Conservation (phyloP, 2,113 vertebrate species). For the Eublepharis macularius region DNA sequence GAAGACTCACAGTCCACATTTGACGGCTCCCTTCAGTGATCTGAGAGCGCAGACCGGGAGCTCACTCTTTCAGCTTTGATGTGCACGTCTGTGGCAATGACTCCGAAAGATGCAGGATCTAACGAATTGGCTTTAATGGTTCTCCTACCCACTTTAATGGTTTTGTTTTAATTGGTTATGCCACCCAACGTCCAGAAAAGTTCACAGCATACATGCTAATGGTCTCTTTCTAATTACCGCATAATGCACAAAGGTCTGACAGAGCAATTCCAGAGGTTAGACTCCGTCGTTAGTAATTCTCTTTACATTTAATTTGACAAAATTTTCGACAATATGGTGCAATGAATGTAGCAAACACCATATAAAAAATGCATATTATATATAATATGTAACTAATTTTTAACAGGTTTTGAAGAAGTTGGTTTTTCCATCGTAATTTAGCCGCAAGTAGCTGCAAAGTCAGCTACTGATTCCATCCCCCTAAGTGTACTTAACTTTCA, state of each 20-base stretch:
- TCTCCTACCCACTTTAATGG: slow-evolving; percentile 77
- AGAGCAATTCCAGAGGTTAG: slow-evolving; percentile 75
- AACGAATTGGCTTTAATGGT: slow-evolving; percentile 78
- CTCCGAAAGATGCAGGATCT: slow-evolving; percentile 75
- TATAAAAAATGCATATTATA: background rate
- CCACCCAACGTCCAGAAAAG: slow-evolving; percentile 75
- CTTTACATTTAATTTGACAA: slow-evolving; percentile 57
- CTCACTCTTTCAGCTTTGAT: slow-evolving; percentile 75
- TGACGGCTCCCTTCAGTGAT: slow-evolving; percentile 65
- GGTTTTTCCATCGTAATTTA: slow-evolving; percentile 34
- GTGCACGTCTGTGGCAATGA: slow-evolving; percentile 70
- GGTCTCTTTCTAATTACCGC: slow-evolving; percentile 77
- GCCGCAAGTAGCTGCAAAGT: slow-evolving; percentile 28
- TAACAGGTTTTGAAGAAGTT: slow-evolving; percentile 7
- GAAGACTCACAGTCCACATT: slow-evolving; percentile 62
- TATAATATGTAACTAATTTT: background rate
- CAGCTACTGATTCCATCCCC: slow-evolving; percentile 36
- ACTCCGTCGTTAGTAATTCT: slow-evolving; percentile 65
- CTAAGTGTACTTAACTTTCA: slow-evolving; percentile 55
- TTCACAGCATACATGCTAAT: slow-evolving; percentile 78
- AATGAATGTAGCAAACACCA: slow-evolving; percentile 9
- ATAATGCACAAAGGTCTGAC: slow-evolving; percentile 76
- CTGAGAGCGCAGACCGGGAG: slow-evolving; percentile 66
- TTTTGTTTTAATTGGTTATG: slow-evolving; percentile 81
- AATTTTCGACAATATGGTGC: slow-evolving; percentile 9